Evolutionary conservation across 2,113 vertebrate genomes (phyloP).

Genomic region (Callopanchax toddi): DNA sequence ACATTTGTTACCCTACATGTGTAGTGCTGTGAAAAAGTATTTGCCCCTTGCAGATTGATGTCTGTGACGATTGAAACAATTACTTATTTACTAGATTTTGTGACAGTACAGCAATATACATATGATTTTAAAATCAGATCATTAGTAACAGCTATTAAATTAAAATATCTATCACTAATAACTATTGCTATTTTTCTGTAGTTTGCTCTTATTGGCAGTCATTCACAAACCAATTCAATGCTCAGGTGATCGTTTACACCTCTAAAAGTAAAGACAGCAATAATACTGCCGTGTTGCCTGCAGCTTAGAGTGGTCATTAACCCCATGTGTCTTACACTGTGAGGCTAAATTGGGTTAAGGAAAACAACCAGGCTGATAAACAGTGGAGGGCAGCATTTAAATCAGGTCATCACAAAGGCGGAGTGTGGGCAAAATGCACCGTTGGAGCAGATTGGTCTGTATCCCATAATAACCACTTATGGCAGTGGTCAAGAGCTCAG

Average conservation of each 20-base stretch:
- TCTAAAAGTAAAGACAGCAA: constrained; percentile 33
- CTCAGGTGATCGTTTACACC: neutral
- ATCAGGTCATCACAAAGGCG: constrained; percentile 70
- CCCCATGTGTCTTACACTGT: constrained; percentile 59
- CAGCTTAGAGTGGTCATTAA: constrained; percentile 61
- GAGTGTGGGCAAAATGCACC: constrained; percentile 46
- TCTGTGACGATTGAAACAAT: no score
- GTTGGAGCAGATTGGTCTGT: constrained; percentile 58
- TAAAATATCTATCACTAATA: no score
- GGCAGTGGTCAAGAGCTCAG: constrained; percentile 60
- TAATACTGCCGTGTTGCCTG: constrained; percentile 44
- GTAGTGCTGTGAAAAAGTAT: no score
- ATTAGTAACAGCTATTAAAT: no score
- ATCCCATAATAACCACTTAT: constrained; percentile 66
- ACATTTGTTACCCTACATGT: neutral
- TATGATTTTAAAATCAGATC: no score
- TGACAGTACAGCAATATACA: no score
- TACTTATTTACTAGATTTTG: no score
- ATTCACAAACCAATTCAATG: neutral
- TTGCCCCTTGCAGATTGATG: no score
- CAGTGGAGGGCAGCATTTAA: constrained; percentile 64
- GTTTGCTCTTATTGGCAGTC: no score
- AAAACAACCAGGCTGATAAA: constrained; percentile 66
- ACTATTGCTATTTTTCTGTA: no score
- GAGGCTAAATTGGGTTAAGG: constrained; percentile 70